These are phyloP conservation scores for Suricata suricatta DNA, from an alignment of 2,113 vertebrate species.

Conservation along the genomic window DNA sequence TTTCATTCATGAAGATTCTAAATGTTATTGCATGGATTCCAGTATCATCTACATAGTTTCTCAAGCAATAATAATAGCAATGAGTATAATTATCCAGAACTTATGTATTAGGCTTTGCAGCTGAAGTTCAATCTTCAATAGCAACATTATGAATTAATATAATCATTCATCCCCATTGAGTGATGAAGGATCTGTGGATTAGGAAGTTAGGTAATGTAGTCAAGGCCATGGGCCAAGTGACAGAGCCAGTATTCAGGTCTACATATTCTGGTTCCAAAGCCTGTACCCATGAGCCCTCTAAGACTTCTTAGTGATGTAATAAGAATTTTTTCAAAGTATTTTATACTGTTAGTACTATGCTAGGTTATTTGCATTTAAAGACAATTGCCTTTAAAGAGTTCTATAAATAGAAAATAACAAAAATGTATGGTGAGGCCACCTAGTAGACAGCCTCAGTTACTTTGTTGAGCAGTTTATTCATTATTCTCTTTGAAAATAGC, in stretches of 20 bases:
- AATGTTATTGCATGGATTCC: background rate
- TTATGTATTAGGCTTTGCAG: background rate
- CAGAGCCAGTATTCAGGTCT: background rate
- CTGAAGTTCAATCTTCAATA: background rate
- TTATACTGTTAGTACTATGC: background rate
- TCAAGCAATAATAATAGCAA: background rate
- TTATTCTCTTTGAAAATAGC: conserved; percentile 10
- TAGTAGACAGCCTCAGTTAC: background rate
- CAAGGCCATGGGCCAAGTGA: background rate
- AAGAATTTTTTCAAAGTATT: background rate
- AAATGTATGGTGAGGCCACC: background rate
- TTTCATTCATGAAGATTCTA: background rate
- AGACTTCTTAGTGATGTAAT: background rate
- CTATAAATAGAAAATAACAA: background rate
- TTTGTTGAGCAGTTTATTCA: background rate
- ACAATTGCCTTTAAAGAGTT: background rate
- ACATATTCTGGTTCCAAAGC: background rate
- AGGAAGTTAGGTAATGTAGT: background rate
- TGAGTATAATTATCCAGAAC: background rate
- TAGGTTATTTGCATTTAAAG: background rate
- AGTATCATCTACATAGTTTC: background rate
- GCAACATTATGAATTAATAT: background rate
- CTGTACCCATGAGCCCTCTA: background rate
- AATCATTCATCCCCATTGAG: background rate
- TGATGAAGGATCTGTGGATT: background rate